Evolutionary conservation across 30 jellyfish, hydroid and myxozoan species (phyloP).

Genomic region (Morbakka virulenta): DNA sequence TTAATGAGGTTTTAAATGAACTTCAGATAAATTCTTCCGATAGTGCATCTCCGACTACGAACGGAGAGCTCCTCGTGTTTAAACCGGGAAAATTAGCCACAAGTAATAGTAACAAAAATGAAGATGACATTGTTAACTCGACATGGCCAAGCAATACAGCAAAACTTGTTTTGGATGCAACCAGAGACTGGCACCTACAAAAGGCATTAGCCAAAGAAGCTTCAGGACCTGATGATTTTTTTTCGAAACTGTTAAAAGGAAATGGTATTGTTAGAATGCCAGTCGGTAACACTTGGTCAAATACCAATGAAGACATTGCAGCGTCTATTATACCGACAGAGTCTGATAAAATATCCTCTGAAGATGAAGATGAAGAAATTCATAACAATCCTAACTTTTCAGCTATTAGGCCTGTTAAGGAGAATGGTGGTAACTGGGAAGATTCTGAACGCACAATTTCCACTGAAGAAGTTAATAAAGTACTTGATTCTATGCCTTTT

Average conservation of each 20-base stretch:
- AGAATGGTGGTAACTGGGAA: background rate
- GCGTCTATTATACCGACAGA: background rate
- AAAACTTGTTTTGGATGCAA: background rate
- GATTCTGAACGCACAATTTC: background rate
- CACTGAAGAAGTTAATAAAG: background rate
- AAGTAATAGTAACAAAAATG: too few species aligned
- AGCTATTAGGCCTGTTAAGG: background rate
- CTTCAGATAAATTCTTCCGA: background rate
- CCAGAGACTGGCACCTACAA: background rate
- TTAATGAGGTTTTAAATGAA: background rate
- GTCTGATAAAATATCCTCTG: background rate
- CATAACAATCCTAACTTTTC: background rate
- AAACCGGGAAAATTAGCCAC: background rate
- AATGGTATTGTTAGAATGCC: background rate
- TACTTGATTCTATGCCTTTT: background rate
- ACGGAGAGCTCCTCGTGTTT: background rate
- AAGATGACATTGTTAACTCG: background rate
- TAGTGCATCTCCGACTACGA: background rate
- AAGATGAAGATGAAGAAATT: background rate
- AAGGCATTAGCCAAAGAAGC: background rate
- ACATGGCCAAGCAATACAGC: background rate
- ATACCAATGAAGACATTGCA: background rate
- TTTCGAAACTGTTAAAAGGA: background rate
- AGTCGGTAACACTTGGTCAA: background rate
- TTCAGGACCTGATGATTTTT: background rate